A percentile compares a stretch with the other conserved stretches of the same genome.
phyloP scores from a whole-genome alignment of 2,797 vertebrate genomes.

The Rhinoraja longicauda region DNA sequence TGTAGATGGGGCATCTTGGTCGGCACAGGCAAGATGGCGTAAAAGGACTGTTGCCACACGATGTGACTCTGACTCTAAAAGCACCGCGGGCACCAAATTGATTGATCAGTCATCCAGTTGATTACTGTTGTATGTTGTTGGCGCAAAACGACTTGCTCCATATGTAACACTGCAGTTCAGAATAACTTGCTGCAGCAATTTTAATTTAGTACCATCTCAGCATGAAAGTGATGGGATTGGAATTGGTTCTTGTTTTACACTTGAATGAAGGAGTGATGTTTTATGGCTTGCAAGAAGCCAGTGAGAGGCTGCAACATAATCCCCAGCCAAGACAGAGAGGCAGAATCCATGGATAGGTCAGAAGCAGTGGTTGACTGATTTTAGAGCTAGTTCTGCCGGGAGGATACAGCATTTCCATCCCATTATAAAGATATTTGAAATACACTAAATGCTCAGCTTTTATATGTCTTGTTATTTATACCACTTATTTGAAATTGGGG shows the following conservation, averaged over 20 bases:
- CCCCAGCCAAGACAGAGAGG: background rate
- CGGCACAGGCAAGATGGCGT: too few relatives aligned
- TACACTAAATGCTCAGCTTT: background rate
- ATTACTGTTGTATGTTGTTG: background rate
- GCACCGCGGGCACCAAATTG: background rate
- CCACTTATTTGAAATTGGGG: background rate
- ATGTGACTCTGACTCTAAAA: too few relatives aligned
- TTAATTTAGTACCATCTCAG: background rate
- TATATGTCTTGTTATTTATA: background rate
- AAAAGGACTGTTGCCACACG: too few relatives aligned
- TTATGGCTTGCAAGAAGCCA: background rate
- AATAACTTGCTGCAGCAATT: background rate
- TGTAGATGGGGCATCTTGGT: too few relatives aligned
- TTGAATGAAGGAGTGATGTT: background rate
- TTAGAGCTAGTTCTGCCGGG: background rate
- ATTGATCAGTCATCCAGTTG: background rate
- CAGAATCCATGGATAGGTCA: background rate
- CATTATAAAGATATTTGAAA: background rate
- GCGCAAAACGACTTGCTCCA: background rate
- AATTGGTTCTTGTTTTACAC: background rate
- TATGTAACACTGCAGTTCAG: background rate
- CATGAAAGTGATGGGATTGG: background rate
- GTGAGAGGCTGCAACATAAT: background rate
- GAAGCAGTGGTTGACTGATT: background rate
- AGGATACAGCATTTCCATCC: background rate